Conservation (phyloP, 2,113 vertebrate species). For the Gallinago paraguaiae region DNA sequence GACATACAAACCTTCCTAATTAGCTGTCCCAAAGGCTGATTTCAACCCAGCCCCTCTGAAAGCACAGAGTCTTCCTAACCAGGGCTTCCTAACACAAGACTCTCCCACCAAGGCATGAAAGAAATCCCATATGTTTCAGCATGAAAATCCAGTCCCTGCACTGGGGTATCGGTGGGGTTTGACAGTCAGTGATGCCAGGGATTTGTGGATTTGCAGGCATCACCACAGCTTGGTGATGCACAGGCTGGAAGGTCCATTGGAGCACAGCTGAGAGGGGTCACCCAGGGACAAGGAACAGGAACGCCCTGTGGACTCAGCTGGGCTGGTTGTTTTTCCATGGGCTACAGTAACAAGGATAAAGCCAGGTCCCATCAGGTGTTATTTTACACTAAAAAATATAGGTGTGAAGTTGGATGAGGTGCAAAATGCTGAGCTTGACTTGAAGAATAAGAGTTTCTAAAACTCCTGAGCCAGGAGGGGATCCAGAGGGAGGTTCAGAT, state of each 20-base stretch:
- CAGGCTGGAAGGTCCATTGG: neutral
- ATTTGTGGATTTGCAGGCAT: no score
- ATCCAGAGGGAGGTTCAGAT: neutral
- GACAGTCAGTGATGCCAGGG: neutral
- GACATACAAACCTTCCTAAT: neutral
- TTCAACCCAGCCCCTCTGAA: neutral
- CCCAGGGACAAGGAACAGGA: neutral
- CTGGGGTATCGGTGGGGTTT: neutral
- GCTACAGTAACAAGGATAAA: neutral
- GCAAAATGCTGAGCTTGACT: neutral
- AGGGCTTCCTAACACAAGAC: neutral
- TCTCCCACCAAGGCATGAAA: neutral
- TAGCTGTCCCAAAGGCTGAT: neutral
- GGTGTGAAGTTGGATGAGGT: neutral
- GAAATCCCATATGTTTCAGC: rapidly evolving
- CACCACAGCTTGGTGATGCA: neutral
- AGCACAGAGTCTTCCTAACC: neutral
- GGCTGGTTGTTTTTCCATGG: neutral
- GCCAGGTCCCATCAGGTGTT: neutral
- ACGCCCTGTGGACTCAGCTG: neutral
- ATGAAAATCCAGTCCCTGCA: neutral
- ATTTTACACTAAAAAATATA: neutral
- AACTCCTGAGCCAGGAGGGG: neutral
- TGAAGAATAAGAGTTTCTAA: neutral
- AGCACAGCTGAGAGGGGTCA: neutral